Evolutionary conservation across 2,888 invertebrate species (phyloP).

Genomic region (Rhagonycha lutea): DNA sequence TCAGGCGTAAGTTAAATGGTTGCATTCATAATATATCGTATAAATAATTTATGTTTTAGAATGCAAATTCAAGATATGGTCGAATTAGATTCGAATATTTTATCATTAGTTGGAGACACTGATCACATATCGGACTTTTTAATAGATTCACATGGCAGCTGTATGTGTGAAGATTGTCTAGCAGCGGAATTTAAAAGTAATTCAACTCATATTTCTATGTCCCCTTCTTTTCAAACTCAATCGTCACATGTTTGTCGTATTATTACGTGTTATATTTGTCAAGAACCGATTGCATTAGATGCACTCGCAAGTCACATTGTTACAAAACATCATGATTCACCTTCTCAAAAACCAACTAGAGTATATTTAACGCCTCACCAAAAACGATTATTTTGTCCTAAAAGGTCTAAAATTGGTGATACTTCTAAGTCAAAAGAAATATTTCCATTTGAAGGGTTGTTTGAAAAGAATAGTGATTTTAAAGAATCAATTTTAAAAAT

Average conservation of each 20-base stretch:
- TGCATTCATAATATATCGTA: neutral
- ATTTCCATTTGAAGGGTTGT: constrained; percentile 20
- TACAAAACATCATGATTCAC: constrained; percentile 29
- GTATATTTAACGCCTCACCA: constrained; percentile 24
- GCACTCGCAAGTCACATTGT: constrained; percentile 30
- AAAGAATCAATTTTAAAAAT: constrained; percentile 24
- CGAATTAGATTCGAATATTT: constrained; percentile 46
- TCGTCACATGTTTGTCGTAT: constrained; percentile 20
- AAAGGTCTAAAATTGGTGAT: constrained; percentile 14
- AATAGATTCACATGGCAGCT: constrained; percentile 47
- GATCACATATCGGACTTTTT: constrained; percentile 43
- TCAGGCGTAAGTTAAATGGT: constrained; percentile 42
- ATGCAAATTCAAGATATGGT: constrained; percentile 42
- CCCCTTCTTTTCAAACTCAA: constrained; percentile 22
- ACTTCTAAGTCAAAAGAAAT: constrained; percentile 8
- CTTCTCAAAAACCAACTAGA: constrained; percentile 12
- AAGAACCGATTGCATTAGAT: constrained; percentile 31
- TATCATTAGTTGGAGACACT: constrained; percentile 45
- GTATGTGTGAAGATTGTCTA: constrained; percentile 51
- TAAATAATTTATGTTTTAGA: constrained; percentile 35
- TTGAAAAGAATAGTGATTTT: constrained; percentile 18
- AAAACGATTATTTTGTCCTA: constrained; percentile 16
- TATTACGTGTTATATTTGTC: constrained; percentile 35
- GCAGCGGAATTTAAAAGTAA: constrained; percentile 43
- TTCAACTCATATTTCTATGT: constrained; percentile 31